A percentile compares a stretch with the other conserved stretches of the same genome.
Evolutionary conservation across 2,888 invertebrate genomes (phyloP).

Genomic region (Pristionchus mayeri): DNA sequence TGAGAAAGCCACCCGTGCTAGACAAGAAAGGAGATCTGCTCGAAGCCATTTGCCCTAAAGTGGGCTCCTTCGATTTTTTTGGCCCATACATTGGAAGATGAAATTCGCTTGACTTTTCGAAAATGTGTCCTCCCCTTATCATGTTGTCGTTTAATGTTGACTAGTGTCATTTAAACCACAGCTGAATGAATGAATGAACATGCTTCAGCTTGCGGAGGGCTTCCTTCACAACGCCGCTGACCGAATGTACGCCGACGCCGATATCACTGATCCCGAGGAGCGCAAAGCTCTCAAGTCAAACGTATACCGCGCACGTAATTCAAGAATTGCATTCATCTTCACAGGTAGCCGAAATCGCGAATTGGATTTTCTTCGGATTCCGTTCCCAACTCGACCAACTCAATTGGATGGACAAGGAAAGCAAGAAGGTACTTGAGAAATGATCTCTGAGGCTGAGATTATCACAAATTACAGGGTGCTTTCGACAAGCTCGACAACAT

Average conservation of each 20-base stretch:
- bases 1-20: slow-evolving; percentile 33
- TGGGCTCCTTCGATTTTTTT: too few species aligned
- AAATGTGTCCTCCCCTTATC: too few species aligned
- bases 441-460: not conserved
- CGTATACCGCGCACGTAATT: too few species aligned
- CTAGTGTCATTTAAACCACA: too few species aligned
- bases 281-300: slow-evolving; percentile 57
- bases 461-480: slow-evolving; percentile 66
- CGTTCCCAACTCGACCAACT: slow-evolving; percentile 72
- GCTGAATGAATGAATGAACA: too few species aligned
- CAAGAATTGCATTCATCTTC: not conserved
- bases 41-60: too few species aligned
- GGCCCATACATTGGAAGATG: too few species aligned
- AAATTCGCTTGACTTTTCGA: too few species aligned
- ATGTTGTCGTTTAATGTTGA: too few species aligned
- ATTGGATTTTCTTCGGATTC: slow-evolving; percentile 58
- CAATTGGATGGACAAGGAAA: slow-evolving; percentile 67
- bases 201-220: too few species aligned
- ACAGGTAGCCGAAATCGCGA: slow-evolving; percentile 19
- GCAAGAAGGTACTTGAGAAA: slow-evolving; percentile 58
- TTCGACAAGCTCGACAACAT: slow-evolving; percentile 69
- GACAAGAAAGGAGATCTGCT: too few species aligned
- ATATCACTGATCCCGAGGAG: slow-evolving; percentile 58
- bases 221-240: too few species aligned
- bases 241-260: slow-evolving; percentile 67